Evolutionary conservation across 2,113 vertebrate genomes (phyloP), one percentile per base, ranked within the genome.

Genomic region (Poicephalus meyeri): DNA sequence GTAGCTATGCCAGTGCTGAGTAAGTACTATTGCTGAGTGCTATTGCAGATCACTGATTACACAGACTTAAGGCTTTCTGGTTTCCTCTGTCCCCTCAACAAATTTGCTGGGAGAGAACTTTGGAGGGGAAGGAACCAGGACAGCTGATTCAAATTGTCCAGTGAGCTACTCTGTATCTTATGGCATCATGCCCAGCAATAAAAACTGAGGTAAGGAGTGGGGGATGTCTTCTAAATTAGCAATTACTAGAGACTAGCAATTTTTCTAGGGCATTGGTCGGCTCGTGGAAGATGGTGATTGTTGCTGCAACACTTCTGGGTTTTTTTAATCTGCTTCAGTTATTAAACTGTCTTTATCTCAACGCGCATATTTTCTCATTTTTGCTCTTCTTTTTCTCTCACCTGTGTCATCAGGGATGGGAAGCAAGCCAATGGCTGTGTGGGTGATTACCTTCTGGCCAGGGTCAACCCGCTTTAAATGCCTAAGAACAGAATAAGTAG

Each of bases 351-450:
- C 17, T 41, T 71, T 72, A 63, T 50, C 21, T 66, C 41, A 81
- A 16, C 15, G 35, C 26, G 47, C 2, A 2, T 19, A 11, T 50
- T 82, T 39, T 82, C 21, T 71, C 44, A 56, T n/a, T 56, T 96
- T 70, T 49, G 9, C 13, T 70, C 25, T 58, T 50, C 41, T 72
- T 13, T 52, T 78, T 92, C 39, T 47, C 42, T 52, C n/a, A 52
- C 17, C 25, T 89, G 3, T 58, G n/a, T 55, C 33, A 42, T 16
- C 0, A 1, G 7, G 16, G 11, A 4, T 55, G 47, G 5, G 19
- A 15, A 84, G 33, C 1, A 3, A 70, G 25, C 0, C 0, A 49
- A 16, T 0, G 1, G 21, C 17, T 64, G 8, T 72, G 71, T 68
- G 33, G 15, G 25, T 63, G 10, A 11, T 56, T 41, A 44, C 8